Percentiles rank a stretch among this genome's conserved stretches.
Evolutionary conservation across 2,113 vertebrate genomes (phyloP).

Genomic region (Rostratula benghalensis): DNA sequence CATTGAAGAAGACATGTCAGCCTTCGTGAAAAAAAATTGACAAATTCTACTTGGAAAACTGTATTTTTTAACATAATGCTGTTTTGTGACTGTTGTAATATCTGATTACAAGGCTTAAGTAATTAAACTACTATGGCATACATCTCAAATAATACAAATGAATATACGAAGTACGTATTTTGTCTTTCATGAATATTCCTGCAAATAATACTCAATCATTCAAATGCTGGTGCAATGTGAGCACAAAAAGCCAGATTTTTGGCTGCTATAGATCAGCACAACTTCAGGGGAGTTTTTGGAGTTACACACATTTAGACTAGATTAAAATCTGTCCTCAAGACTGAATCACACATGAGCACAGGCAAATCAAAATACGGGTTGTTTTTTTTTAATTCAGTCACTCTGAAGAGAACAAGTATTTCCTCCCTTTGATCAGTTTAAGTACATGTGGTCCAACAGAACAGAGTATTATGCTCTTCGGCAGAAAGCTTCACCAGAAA

Average conservation of each 20-base stretch:
- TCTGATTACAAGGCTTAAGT: neutral
- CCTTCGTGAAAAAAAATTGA: neutral
- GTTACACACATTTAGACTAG: slow-evolving; percentile 34
- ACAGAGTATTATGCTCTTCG: neutral
- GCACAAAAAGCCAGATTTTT: neutral
- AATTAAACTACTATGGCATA: neutral
- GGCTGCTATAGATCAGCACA: slow-evolving; percentile 12
- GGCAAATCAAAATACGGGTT: slow-evolving; percentile 40
- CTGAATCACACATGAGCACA: neutral
- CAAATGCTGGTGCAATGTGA: neutral
- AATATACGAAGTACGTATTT: neutral
- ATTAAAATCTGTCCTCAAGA: slow-evolving; percentile 62
- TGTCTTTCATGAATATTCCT: neutral
- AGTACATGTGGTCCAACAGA: slow-evolving; percentile 17
- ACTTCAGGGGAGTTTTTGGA: neutral
- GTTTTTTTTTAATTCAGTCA: slow-evolving; percentile 34
- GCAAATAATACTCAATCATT: neutral
- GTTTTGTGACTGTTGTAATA: neutral
- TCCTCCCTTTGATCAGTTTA: slow-evolving; percentile 54
- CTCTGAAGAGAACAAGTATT: slow-evolving; percentile 49
- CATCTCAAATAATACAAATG: neutral
- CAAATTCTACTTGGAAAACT: neutral
- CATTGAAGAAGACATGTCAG: slow-evolving; percentile 27
- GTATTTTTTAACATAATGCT: neutral
- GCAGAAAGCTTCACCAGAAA: neutral